Percentiles rank a stretch among this genome's conserved stretches.
Evolutionary conservation across 2,888 invertebrate species (phyloP).

Genomic region (Polyommatus icarus): DNA sequence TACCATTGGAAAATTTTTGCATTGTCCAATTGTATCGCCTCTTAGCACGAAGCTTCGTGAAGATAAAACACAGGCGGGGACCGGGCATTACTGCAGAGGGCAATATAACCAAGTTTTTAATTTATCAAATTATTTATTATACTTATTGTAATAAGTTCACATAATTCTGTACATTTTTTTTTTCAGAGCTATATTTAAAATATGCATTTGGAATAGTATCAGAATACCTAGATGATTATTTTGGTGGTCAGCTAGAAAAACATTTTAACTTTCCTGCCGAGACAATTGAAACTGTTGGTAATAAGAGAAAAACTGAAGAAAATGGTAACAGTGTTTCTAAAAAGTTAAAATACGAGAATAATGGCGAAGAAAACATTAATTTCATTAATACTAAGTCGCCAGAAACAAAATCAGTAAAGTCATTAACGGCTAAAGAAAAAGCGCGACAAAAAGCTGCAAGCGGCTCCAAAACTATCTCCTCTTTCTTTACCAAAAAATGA

Average conservation of each 20-base stretch:
- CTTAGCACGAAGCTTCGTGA: too few species aligned
- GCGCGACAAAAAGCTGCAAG: slow-evolving; percentile 87
- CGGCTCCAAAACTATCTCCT: slow-evolving; percentile 89
- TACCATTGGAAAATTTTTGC: too few species aligned
- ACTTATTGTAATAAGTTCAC: not conserved
- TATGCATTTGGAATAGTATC: slow-evolving; percentile 90
- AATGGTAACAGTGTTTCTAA: slow-evolving; percentile 59
- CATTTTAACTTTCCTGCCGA: slow-evolving; percentile 84
- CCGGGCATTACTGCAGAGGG: not conserved
- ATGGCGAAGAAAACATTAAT: slow-evolving; percentile 56
- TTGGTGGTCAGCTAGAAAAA: slow-evolving; percentile 82
- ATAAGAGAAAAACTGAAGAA: slow-evolving; percentile 78
- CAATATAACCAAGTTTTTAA: not conserved
- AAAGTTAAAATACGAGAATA: slow-evolving; percentile 62
- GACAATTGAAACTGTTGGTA: slow-evolving; percentile 66
- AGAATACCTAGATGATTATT: slow-evolving; percentile 86
- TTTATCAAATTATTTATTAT: not conserved
- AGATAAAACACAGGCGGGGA: too few species aligned
- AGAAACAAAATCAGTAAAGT: slow-evolving; percentile 74
- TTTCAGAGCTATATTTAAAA: slow-evolving; percentile 82
- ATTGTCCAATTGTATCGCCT: too few species aligned
- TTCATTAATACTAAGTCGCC: slow-evolving; percentile 58
- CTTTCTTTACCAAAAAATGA: slow-evolving; percentile 85
- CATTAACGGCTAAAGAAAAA: slow-evolving; percentile 85
- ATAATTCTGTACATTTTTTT: slow-evolving; percentile 36